A percentile compares a stretch with the other conserved stretches of the same genome.
Conservation (phyloP, 2,888 invertebrate species). For the Entomobrya proxima region DNA sequence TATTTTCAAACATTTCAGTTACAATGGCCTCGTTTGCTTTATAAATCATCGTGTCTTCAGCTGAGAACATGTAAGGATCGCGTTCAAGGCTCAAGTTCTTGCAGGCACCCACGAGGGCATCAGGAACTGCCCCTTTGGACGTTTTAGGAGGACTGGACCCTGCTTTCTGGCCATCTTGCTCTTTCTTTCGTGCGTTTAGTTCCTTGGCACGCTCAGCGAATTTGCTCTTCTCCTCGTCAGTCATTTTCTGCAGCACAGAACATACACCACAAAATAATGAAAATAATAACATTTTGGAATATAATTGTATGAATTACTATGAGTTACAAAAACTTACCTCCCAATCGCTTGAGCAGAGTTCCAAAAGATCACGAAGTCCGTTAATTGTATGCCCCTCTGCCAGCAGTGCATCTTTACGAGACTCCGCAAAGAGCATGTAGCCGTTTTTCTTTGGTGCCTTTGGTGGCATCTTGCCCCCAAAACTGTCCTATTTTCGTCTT, state of each 20-base stretch:
- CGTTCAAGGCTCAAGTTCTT: no score
- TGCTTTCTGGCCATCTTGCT: neutral
- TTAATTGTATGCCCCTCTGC: neutral
- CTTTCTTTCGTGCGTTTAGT: neutral
- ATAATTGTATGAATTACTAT: neutral
- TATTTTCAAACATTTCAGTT: neutral
- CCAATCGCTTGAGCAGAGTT: conserved; percentile 34
- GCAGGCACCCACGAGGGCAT: neutral
- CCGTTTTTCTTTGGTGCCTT: no score
- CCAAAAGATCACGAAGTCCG: conserved; percentile 12
- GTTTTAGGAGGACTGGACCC: neutral
- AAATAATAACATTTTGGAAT: neutral
- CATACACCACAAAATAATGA: neutral
- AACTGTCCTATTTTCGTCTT: no score
- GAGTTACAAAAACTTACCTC: conserved; percentile 27
- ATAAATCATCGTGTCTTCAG: no score
- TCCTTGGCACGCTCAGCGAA: conserved; percentile 5
- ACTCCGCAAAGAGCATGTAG: no score
- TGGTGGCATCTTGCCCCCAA: no score
- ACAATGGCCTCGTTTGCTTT: neutral
- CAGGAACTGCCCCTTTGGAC: neutral
- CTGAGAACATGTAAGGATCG: no score
- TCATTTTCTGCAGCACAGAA: conserved; percentile 11
- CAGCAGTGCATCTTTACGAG: no score
- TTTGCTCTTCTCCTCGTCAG: neutral